Percentiles rank a stretch among this genome's conserved stretches.
phyloP scores from a whole-genome alignment of 2,888 invertebrate genomes.

The Yponomeuta plumbellus region DNA sequence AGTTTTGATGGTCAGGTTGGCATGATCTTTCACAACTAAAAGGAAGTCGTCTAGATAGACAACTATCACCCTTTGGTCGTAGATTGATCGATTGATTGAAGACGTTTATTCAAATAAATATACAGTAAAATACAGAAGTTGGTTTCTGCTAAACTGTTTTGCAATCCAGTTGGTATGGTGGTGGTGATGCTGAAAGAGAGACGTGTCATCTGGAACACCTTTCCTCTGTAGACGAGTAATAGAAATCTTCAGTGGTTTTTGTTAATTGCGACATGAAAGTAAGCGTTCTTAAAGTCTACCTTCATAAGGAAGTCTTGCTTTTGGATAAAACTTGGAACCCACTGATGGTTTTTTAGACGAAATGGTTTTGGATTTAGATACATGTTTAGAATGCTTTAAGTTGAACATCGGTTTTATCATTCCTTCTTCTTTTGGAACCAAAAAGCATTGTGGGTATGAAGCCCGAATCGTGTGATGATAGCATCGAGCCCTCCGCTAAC shows the following conservation, averaged over 20 bases:
- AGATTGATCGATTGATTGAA: too few species aligned
- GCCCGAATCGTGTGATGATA: neutral
- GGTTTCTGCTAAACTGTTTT: too few species aligned
- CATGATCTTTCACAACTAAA: neutral
- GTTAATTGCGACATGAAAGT: conserved; percentile 8
- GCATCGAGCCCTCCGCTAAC: neutral
- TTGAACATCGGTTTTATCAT: conserved; percentile 5
- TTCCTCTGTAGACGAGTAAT: neutral
- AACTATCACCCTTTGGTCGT: neutral
- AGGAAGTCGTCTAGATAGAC: conserved; percentile 2
- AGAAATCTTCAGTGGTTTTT: neutral
- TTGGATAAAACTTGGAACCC: conserved; percentile 8
- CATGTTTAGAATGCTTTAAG: conserved; percentile 3
- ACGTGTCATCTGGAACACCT: neutral
- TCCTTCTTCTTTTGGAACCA: conserved; percentile 7
- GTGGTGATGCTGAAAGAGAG: neutral
- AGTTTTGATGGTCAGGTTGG: too few species aligned
- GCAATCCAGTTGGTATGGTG: too few species aligned
- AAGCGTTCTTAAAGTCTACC: conserved; percentile 9
- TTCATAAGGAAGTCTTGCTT: conserved; percentile 6
- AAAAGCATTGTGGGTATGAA: conserved; percentile 1
- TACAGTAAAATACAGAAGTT: too few species aligned
- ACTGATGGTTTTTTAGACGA: conserved; percentile 10
- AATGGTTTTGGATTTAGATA: conserved; percentile 13
- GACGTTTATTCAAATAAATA: too few species aligned